Evolutionary conservation across 1,140 invertebrate species (phyloP), one percentile per base, ranked within the genome.

Genomic region (Trachymyrmex septentrionalis): DNA sequence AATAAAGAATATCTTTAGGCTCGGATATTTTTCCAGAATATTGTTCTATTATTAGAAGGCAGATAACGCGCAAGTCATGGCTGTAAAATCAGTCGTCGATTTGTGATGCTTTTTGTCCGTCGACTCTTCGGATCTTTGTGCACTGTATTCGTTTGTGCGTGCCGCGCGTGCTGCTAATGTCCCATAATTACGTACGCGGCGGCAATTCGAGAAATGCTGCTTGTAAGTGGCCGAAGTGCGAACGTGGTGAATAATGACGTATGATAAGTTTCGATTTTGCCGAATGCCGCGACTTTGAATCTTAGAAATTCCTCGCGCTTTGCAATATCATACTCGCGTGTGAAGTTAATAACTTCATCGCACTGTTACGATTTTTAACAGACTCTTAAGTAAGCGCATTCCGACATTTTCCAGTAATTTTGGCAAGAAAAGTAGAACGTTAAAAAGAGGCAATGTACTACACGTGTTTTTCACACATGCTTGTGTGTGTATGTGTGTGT

Each of bases 241-340:
- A 75, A 78, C 72, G 63, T 12, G 61, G 75, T 59, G 44, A 48
- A 72, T 67, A 72, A 73, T 53, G 57, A 30, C 61, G 30, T 82
- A 10, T 34, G 61, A 76, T 81, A 86, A 77, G 81, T 88, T 77
- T 71, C 48, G 61, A 88, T 89, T 87, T 85, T 80, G 73, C 50
- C n/a, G 86, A 77, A 71, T 69, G 78, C 24, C 19, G 38, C 44
- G 57, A 78, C 53, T 21, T 30, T 5, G 50, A 19, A 38, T 59
- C 53, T 72, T 82, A 59, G 67, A 73, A 82, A 82, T 82, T 73
- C 10, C 24, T 72, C 38, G 16, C 34, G 69, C 38, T 59, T 72
- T 12, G 78, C 67, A 72, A 59, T 30, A n/a, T n/a, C n/a, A n/a
- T n/a, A 48, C 48, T 44, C 12, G 34, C 16, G 30, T 14, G 12